These are phyloP conservation scores for Stomatorhinus ivindoensis DNA, from an alignment of 2,113 vertebrate genomes.

Conservation along the genomic window DNA sequence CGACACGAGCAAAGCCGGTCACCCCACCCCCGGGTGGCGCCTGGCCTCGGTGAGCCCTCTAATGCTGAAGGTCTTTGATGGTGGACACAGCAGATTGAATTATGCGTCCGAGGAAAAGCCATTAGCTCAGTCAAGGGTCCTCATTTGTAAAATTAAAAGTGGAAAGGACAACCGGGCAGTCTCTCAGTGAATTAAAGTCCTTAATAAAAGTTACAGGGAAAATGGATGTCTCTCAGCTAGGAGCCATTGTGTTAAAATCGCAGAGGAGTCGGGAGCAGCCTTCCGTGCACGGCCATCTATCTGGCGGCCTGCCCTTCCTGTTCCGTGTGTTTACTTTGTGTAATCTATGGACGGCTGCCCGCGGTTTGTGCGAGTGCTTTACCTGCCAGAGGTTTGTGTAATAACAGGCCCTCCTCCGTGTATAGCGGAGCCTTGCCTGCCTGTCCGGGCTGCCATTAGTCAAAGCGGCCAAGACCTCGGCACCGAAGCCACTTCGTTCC, in stretches of 20 bases:
- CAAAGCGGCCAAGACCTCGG: slow-evolving; percentile 42
- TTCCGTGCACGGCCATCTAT: slow-evolving; percentile 36
- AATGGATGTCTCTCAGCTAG: slow-evolving; percentile 45
- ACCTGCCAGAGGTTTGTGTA: slow-evolving; percentile 14
- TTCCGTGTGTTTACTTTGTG: slow-evolving; percentile 43
- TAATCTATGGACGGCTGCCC: slow-evolving; percentile 47
- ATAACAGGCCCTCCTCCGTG: slow-evolving; percentile 25
- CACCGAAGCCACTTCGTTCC: slow-evolving; percentile 47
- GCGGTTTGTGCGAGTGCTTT: slow-evolving; percentile 22
- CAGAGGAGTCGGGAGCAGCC: slow-evolving; percentile 30
- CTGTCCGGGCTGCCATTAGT: slow-evolving; percentile 28
- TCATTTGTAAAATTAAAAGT: slow-evolving; percentile 71
- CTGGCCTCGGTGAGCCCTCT: slow-evolving; percentile 47
- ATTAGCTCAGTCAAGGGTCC: slow-evolving; percentile 64
- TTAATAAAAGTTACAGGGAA: slow-evolving; percentile 34
- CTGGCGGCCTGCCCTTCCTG: slow-evolving; percentile 23
- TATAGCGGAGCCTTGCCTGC: slow-evolving; percentile 6
- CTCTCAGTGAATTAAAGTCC: slow-evolving; percentile 60
- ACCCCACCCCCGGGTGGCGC: slow-evolving; percentile 41
- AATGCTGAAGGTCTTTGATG: slow-evolving; percentile 64
- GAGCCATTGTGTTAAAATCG: slow-evolving; percentile 31
- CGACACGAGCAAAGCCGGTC: slow-evolving; percentile 52
- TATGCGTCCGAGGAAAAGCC: slow-evolving; percentile 69
- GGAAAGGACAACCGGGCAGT: slow-evolving; percentile 66
- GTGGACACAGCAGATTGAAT: slow-evolving; percentile 67